Percentiles rank a stretch among this genome's conserved stretches.
Evolutionary conservation across 2,888 invertebrate genomes (phyloP).

Genomic region (Drosophila lutescens): DNA sequence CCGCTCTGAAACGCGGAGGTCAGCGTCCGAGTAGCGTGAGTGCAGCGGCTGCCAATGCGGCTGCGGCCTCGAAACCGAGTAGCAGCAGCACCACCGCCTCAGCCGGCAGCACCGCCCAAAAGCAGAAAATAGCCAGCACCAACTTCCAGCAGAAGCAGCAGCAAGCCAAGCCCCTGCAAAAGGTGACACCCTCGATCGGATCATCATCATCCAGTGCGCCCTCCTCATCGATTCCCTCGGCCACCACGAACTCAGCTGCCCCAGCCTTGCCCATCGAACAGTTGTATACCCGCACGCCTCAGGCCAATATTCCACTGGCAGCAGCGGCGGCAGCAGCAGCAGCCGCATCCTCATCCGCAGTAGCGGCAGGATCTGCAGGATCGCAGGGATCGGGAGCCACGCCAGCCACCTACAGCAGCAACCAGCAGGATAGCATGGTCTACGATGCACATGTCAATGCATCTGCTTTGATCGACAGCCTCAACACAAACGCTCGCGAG

Average conservation of each 20-base stretch:
- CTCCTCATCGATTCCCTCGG: slow-evolving; percentile 32
- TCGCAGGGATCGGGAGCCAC: slow-evolving; percentile 43
- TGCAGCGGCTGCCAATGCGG: slow-evolving; percentile 63
- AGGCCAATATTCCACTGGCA: slow-evolving; percentile 64
- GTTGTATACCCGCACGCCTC: slow-evolving; percentile 72
- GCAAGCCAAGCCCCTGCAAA: slow-evolving; percentile 51
- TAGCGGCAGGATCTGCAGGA: slow-evolving; percentile 29
- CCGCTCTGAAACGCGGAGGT: slow-evolving; percentile 65
- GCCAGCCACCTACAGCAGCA: slow-evolving; percentile 52
- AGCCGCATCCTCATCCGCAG: slow-evolving; percentile 13
- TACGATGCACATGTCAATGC: slow-evolving; percentile 84
- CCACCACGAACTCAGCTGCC: slow-evolving; percentile 50
- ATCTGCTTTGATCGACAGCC: slow-evolving; percentile 84
- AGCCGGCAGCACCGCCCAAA: slow-evolving; percentile 43
- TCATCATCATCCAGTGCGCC: slow-evolving; percentile 18
- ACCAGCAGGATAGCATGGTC: slow-evolving; percentile 72
- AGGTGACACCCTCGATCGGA: slow-evolving; percentile 49
- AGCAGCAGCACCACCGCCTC: slow-evolving; percentile 41
- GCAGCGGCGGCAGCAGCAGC: slow-evolving; percentile 48
- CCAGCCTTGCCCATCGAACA: slow-evolving; percentile 68
- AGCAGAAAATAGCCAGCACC: slow-evolving; percentile 43
- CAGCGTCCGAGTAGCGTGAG: slow-evolving; percentile 68
- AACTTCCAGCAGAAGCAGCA: slow-evolving; percentile 47
- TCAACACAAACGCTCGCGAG: slow-evolving; percentile 83
- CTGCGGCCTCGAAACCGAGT: slow-evolving; percentile 66